Evolutionary conservation across 2,888 invertebrate species (phyloP).

Genomic region (Galeopsomyia nigrocyanea): DNA sequence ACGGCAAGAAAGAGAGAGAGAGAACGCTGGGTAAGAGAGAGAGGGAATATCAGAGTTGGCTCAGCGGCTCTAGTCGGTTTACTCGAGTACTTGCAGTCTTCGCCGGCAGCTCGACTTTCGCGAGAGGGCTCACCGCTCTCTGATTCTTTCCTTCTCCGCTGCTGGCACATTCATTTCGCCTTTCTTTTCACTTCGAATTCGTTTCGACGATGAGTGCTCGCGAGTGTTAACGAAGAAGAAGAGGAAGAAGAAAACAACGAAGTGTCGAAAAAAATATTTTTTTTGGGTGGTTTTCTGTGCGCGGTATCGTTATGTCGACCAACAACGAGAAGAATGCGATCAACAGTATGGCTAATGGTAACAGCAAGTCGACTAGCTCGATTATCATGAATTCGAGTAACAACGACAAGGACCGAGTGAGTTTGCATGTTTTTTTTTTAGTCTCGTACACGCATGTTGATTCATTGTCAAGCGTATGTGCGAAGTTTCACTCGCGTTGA

Average conservation of each 20-base stretch:
- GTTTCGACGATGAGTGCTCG: too few species aligned
- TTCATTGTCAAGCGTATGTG: too few species aligned
- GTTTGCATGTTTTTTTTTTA: constrained; percentile 13
- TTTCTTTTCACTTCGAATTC: too few species aligned
- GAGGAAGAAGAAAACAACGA: too few species aligned
- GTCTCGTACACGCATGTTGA: too few species aligned
- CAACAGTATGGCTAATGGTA: constrained; percentile 40
- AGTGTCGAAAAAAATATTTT: too few species aligned
- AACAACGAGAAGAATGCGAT: constrained; percentile 27
- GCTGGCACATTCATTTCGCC: too few species aligned
- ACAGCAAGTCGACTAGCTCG: constrained; percentile 21
- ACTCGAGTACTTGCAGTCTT: constrained; percentile 11
- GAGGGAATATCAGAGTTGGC: constrained; percentile 1
- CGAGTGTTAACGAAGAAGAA: too few species aligned
- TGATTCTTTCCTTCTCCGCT: too few species aligned
- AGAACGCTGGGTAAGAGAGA: background rate
- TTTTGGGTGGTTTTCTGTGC: too few species aligned
- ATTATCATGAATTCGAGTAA: constrained; percentile 31
- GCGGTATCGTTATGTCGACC: constrained; percentile 2
- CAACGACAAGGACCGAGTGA: constrained; percentile 37
- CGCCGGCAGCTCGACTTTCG: constrained; percentile 18
- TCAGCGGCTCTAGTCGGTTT: background rate
- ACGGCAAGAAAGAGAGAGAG: too few species aligned
- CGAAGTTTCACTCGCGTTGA: too few species aligned
- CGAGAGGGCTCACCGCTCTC: constrained; percentile 5